Base-by-base conservation (phyloP, 2,888 invertebrate species). In the Eristalis tenax region DNA sequence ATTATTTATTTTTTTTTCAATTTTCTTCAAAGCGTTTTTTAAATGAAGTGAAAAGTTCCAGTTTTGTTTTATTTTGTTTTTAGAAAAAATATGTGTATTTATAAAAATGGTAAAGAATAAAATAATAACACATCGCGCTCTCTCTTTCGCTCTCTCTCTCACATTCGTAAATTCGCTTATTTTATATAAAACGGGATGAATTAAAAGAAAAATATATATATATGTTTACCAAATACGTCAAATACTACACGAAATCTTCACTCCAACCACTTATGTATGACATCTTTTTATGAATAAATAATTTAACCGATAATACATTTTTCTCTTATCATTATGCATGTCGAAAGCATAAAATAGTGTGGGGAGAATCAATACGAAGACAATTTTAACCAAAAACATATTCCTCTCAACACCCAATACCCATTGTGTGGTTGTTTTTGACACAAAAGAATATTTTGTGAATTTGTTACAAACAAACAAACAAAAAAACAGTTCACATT, bases 291-390 rank as follows among this genome's bases (percentile, higher is more conserved):
- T 83, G 86, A 87, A 83, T 87, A 87, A 87, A 87, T 87, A 87
- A 83, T 83, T 87, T 87, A 87, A 83, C 73, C 74, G 75, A 87
- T 83, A 87, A 87, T 87, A 87, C 83, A 86, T 76, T 87, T 86
- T 79, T 68, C 43, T 76, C 79, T 79, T 79, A 87, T 79, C 71
- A 63, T 79, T 85, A 82, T 85, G 76, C 70, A 71, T 75, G 75
- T 59, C 82, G 50, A 66, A 61, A 82, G 78, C 74, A 66, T 82
- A 82, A 68, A 78, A 82, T 61, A 56, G 59, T 40, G 32, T 56
- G n/a, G 35, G 68, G 70, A 75, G 65, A 86, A 86, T 75, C 70
- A 83, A 83, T 78, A 74, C 66, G 61, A 28, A 74, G 75, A 77
- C 71, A 85, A 77, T 56, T 43, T 68, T 56, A 74, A 69, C 32